Base-by-base conservation (phyloP, 2,113 vertebrate species). In the Callipepla californica region DNA sequence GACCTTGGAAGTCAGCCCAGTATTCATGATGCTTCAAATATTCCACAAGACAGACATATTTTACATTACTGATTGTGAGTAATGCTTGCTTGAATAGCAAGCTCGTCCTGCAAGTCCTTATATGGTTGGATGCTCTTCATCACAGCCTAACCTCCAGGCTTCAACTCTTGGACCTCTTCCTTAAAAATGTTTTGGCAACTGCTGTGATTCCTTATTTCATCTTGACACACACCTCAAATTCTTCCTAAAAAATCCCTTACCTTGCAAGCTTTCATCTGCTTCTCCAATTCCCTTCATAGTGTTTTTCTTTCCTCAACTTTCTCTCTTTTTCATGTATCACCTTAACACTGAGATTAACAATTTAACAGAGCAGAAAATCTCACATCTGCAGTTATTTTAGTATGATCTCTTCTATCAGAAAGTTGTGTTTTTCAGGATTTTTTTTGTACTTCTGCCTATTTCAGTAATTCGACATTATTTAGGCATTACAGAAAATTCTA, bases 1-100 rank as follows among this genome's bases (percentile, higher is more conserved):
- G 68, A 85, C 87, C 80, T 83, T 89, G 65, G 82, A 89, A 75
- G 40, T 90, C 76, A 76, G 83, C 73, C 91, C 88, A 57, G 87
- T 53, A 74, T 69, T 63, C 51, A 47, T 3, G 22, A 87, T 78
- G 68, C 55, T 87, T 89, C 85, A 77, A 89, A 89, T 61, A 96
- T 87, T 44, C 59, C 89, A 53, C 47, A 83, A 87, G 76, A 89
- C n/a, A 66, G 81, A 21, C 40, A 51, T 23, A 55, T 84, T 90
- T 92, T 53, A 74, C 34, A 30, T 88, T 85, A 83, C 76, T 68
- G 44, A 67, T 5, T 59, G 50, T 11, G 19, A 87, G 79, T 55
- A 85, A 93, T 12, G 36, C 68, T 87, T 87, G 59, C 59, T 30
- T 63, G 28, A 89, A 88, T 40, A 87, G 63, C 5, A 36, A 89